Conservation (phyloP, 92 coral and sea anemone species). For the Umimayanthus chanpuru region DNA sequence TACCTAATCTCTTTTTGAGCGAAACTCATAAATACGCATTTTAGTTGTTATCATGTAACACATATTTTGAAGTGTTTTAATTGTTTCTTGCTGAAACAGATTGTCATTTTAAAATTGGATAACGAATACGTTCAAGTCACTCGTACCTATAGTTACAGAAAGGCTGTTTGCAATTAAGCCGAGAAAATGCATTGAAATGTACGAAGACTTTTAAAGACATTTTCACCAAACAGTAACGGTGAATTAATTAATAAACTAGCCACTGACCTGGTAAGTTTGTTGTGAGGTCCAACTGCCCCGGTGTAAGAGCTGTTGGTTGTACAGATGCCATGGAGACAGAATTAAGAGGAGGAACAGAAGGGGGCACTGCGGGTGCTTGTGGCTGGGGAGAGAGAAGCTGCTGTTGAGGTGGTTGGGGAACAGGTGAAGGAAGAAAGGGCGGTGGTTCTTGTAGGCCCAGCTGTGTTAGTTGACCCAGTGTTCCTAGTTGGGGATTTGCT, state of each 20-base stretch:
- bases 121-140: too few species aligned
- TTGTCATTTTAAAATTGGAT: too few species aligned
- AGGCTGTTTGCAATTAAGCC: too few species aligned
- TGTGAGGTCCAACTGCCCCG: background rate
- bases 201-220: too few species aligned
- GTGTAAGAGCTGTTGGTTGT: background rate
- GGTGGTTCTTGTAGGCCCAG: slow-evolving; percentile 8
- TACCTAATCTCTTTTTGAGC: too few species aligned
- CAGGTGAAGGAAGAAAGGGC: background rate
- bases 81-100: too few species aligned
- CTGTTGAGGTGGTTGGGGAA: slow-evolving; percentile 8
- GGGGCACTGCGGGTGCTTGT: background rate
- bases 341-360: background rate
- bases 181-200: too few species aligned
- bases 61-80: too few species aligned
- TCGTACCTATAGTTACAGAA: too few species aligned
- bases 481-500: slow-evolving; percentile 15
- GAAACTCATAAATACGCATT: too few species aligned
- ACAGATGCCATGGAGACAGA: background rate
- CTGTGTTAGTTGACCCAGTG: background rate
- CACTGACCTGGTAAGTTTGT: slow-evolving; percentile 9
- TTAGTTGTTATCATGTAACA: too few species aligned
- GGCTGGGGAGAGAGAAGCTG: slow-evolving; percentile 1
- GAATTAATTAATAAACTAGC: background rate
- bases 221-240: background rate